phyloP scores from a whole-genome alignment of 2,113 vertebrate genomes.

The Anser brachyrhynchus region DNA sequence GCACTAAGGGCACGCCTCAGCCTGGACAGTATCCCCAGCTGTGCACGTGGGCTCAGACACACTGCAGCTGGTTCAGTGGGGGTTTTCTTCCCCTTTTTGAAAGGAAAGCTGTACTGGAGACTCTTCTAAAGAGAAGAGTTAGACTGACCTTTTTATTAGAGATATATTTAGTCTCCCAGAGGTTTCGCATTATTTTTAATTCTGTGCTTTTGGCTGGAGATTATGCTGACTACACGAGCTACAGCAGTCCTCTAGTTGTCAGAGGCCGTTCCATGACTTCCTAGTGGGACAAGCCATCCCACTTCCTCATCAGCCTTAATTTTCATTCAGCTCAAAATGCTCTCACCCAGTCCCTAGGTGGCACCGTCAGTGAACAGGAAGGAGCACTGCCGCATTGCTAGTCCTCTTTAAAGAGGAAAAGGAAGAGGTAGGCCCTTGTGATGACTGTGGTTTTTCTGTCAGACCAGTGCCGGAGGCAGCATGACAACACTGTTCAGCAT shows the following conservation, averaged over 20 bases:
- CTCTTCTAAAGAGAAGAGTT: not conserved
- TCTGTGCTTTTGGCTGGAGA: not conserved
- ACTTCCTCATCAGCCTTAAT: not conserved
- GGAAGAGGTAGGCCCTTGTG: not conserved
- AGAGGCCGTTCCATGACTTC: not conserved
- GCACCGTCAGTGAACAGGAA: not conserved
- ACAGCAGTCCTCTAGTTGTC: not conserved
- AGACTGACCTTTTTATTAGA: not conserved
- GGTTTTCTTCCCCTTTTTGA: not conserved
- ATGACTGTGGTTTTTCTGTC: not conserved
- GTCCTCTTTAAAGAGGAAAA: not conserved
- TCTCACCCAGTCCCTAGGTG: not conserved
- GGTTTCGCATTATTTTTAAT: not conserved
- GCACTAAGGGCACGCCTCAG: not conserved
- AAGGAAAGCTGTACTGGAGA: not conserved
- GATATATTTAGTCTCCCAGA: not conserved
- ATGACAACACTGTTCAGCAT: not conserved
- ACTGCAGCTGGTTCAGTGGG: not conserved
- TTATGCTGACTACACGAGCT: rapidly evolving
- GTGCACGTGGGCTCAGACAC: not conserved
- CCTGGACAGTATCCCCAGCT: not conserved
- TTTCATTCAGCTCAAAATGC: not conserved
- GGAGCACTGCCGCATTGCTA: not conserved
- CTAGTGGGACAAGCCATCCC: not conserved
- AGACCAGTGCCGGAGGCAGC: not conserved